Evolutionary conservation across 2,797 vertebrate species (phyloP), one percentile per base, ranked within the genome.

Genomic region (Nothura maculosa): DNA sequence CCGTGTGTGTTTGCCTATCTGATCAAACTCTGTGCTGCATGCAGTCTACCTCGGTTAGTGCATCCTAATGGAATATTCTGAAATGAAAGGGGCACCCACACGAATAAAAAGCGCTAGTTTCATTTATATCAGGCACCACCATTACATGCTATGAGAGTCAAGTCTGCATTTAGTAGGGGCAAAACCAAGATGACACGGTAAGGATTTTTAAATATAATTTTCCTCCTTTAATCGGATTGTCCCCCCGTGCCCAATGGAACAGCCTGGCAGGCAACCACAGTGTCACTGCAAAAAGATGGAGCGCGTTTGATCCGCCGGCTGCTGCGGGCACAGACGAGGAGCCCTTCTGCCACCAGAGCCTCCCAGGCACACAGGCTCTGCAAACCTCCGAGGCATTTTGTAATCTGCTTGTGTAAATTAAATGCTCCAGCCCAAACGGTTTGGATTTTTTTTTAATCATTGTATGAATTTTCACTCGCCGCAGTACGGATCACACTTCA

Each of bases 131-230:
- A 69, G 27, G 32, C 21, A 34, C 40, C 89, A 52, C 66, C 45
- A 62, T 20, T 55, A 75, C 69, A 89, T 18, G 47, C 32, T 55
- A 62, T 48, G 47, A 69, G 0, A 0, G 87, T 47, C 64, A 92
- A 89, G 78, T 27, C 43, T 67, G 20, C 47, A 61, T 57, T 92
- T 78, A 89, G 22, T n/a, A 48, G 22, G 14, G 16, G 50, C 22
- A 73, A 85, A 87, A 87, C 2, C 24, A 73, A 76, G 52, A 81
- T 10, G 7, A 43, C 47, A 83, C 54, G 77, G 20, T 72, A 87
- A 83, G 38, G 43, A 69, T 92, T 92, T 52, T 67, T n/a, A 83
- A 85, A 95, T 81, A 84, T 4, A 70, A 40, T 95, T 87, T 92
- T 93, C 52, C 61, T 47, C 38, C 54, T 66, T 87, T 85, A 90